Evolutionary conservation across 1,140 invertebrate genomes (phyloP).

Genomic region (Aphelenchoides avenae): DNA sequence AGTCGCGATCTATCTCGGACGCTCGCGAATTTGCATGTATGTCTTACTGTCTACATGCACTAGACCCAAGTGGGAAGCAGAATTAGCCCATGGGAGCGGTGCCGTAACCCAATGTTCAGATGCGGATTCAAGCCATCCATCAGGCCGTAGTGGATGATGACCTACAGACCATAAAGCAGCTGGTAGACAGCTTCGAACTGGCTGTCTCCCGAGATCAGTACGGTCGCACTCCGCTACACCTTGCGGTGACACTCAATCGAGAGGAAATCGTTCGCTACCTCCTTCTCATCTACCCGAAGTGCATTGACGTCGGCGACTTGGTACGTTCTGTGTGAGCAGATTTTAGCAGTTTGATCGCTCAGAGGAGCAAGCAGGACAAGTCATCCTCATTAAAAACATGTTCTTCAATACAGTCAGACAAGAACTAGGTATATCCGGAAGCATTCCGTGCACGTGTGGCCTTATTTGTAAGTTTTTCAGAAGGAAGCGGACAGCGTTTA

Average conservation of each 20-base stretch:
- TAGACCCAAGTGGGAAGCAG: no score
- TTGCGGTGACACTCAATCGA: constrained; percentile 67
- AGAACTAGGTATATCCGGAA: no score
- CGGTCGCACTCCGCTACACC: constrained; percentile 77
- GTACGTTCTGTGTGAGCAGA: no score
- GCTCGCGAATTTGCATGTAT: constrained; percentile 41
- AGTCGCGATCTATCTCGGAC: constrained; percentile 38
- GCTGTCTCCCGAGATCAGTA: constrained; percentile 72
- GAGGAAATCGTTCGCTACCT: constrained; percentile 27
- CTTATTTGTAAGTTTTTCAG: no score
- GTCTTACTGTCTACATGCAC: no score
- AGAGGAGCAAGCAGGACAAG: no score
- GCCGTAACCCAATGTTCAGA: constrained; percentile 68
- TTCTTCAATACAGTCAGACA: no score
- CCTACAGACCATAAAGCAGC: constrained; percentile 74
- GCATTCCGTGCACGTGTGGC: no score
- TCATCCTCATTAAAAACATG: no score
- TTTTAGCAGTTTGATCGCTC: no score
- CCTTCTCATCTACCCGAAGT: constrained; percentile 37
- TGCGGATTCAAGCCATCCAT: constrained; percentile 79
- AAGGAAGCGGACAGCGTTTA: no score
- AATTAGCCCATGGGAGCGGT: background rate
- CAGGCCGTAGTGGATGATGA: constrained; percentile 75
- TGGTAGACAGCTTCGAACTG: constrained; percentile 81
- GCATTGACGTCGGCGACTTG: constrained; percentile 23